Evolutionary conservation across 2,797 vertebrate species (phyloP), one percentile per base, ranked within the genome.

Genomic region (Lacerta agilis): DNA sequence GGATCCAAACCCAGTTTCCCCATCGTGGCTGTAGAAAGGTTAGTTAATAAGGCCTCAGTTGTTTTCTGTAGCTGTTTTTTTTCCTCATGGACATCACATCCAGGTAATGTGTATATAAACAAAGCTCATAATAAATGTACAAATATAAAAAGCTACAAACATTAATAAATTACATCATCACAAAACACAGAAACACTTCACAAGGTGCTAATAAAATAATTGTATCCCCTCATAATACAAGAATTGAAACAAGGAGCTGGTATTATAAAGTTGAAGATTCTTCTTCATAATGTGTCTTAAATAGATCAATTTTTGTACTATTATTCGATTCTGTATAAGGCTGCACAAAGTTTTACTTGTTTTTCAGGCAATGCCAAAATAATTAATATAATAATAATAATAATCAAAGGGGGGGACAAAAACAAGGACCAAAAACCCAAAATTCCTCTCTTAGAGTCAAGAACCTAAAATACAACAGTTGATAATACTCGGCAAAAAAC

Each of bases 131-230:
- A 98, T 98, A 99, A 98, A 99, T 99, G 97, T 99, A 99, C 98
- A 99, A 98, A 99, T 99, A 99, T 99, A 99, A 99, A 99, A 99
- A 98, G 98, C 98, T 99, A 99, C 98, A 99, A 99, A 99, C 98
- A 99, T 99, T 98, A 99, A 99, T 99, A 99, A 99, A 99, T 99
- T 99, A 99, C 98, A 98, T 99, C 97, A 96, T 97, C 97, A 99
- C 98, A 97, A 97, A 98, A 99, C 98, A 99, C 98, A 97, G 97
- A 98, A 97, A 99, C 98, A 99, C 98, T 98, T 98, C 98, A 99
- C 99, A 99, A 99, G 98, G 98, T 99, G 98, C 98, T 99, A 99
- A 97, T 98, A 98, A 99, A 99, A 98, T 97, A 98, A 98, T 96
- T 97, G 98, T 97, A 97, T 98, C 97, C 97, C 97, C 97, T 97